Evolutionary conservation across 2,888 invertebrate genomes (phyloP).

Genomic region (Troides oblongomaculatus): DNA sequence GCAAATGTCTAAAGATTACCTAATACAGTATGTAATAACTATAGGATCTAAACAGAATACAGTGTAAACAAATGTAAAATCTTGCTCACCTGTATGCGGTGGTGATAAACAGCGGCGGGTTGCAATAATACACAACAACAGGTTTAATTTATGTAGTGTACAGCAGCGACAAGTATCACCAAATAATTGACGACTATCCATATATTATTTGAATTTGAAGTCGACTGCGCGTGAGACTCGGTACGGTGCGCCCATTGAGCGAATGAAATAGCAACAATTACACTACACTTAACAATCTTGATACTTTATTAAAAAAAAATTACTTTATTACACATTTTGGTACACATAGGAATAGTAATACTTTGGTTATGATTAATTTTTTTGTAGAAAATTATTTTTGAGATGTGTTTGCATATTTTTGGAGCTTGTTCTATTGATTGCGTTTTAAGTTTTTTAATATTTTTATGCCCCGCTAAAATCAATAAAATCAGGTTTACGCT

Average conservation of each 20-base stretch:
- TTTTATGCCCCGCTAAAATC: too few relatives aligned
- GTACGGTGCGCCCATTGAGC: slow-evolving; percentile 35
- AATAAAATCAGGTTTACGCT: too few relatives aligned
- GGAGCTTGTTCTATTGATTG: too few relatives aligned
- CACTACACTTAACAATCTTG: slow-evolving; percentile 24
- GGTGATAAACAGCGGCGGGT: slow-evolving; percentile 12
- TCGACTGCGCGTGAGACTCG: slow-evolving; percentile 51
- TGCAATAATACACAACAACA: slow-evolving; percentile 29
- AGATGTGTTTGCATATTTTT: too few relatives aligned
- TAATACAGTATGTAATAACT: background rate
- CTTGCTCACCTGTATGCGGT: slow-evolving; percentile 32
- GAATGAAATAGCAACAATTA: slow-evolving; percentile 43
- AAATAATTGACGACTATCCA: slow-evolving; percentile 52
- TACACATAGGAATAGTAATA: too few relatives aligned
- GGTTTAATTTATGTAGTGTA: slow-evolving; percentile 38
- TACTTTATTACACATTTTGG: too few relatives aligned
- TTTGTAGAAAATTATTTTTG: too few relatives aligned
- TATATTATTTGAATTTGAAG: slow-evolving; percentile 54
- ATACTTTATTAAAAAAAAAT: slow-evolving; percentile 18
- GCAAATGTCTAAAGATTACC: slow-evolving; percentile 9
- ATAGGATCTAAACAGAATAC: background rate
- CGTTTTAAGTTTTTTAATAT: too few relatives aligned
- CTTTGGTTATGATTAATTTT: too few relatives aligned
- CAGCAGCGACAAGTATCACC: slow-evolving; percentile 46
- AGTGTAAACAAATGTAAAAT: background rate